Conservation (phyloP, 2,113 vertebrate genomes). For the Dipodomys ordii region DNA sequence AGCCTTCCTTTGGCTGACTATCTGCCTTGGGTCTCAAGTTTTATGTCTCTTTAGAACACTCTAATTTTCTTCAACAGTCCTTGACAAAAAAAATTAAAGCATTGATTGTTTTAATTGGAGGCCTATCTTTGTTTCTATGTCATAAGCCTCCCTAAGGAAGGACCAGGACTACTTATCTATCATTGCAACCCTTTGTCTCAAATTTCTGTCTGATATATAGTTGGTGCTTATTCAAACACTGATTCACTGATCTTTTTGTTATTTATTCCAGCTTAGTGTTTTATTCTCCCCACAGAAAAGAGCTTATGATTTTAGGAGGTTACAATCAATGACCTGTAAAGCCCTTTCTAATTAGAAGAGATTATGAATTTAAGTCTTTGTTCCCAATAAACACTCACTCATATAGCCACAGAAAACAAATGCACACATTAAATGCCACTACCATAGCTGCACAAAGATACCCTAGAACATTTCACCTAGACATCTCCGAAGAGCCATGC, state of each 20-base stretch:
- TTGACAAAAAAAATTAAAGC: conserved; percentile 1
- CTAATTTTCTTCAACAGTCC: background rate
- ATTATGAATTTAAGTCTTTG: conserved; percentile 49
- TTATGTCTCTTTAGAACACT: background rate
- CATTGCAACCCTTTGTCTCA: background rate
- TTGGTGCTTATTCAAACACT: background rate
- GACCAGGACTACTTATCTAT: background rate
- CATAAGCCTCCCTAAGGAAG: background rate
- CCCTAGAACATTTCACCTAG: background rate
- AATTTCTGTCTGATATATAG: background rate
- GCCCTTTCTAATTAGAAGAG: conserved; percentile 49
- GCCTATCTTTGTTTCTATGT: background rate
- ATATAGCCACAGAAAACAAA: conserved; percentile 20
- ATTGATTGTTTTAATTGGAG: background rate
- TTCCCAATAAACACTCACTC: background rate
- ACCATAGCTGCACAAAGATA: background rate
- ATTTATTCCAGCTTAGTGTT: conserved; percentile 43
- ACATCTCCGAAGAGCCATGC: background rate
- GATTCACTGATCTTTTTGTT: background rate
- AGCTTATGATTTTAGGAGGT: conserved; percentile 36
- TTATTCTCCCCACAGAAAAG: background rate
- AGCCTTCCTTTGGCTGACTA: background rate
- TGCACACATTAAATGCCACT: background rate
- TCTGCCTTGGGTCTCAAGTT: background rate
- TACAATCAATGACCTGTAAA: conserved; percentile 54